Evolutionary conservation across 2,888 invertebrate species (phyloP), one percentile per base, ranked within the genome.

Genomic region (Abrostola tripartita): DNA sequence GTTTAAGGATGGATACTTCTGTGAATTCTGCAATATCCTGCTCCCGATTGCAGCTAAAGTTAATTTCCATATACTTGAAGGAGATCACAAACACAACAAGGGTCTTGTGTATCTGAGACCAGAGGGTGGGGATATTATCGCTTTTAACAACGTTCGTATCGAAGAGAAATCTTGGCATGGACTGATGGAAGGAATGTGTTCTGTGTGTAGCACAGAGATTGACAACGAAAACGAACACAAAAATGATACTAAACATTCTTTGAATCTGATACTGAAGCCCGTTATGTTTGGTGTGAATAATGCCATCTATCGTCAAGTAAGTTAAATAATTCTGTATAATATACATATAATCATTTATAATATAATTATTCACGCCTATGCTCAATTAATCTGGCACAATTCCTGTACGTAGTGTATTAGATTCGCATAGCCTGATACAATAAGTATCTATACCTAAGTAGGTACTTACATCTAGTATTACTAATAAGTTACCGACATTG

Each of bases 1-100:
- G 92, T 86, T 91, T 10, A 87, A 86, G 65, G 75, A 76, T 5
- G 88, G 89, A 9, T 92, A 92, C 67, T 91, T 80, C 72, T 92
- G 92, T 54, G 88, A 88, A 55, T 83, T 81, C 54, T 92, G 92
- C 76, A 86, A 88, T 55, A 42, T 78, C 0, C 55, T 91, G 5
- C 64, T 92, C 7, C 56, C 82, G 0, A 88, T 87, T 2, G 71
- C 82, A 0, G 71, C 84, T 0, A 88, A 88, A 72, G 86, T 90
- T 0, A 78, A 81, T 5, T 47, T 90, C 8, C 92, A 92, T 41
- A 56, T 90, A 0, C 53, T 64, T 8, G 89, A 90, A 41, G 65
- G 69, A 1, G 52, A 52, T 2, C 92, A 92, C 50, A 65, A 67
- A 0, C 68, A 76, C 4, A 87, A 81, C 41, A 90, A 85, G 61